These are phyloP conservation scores for Peromyscus maniculatus DNA, from an alignment of 2,113 vertebrate genomes.

Conservation along the genomic window DNA sequence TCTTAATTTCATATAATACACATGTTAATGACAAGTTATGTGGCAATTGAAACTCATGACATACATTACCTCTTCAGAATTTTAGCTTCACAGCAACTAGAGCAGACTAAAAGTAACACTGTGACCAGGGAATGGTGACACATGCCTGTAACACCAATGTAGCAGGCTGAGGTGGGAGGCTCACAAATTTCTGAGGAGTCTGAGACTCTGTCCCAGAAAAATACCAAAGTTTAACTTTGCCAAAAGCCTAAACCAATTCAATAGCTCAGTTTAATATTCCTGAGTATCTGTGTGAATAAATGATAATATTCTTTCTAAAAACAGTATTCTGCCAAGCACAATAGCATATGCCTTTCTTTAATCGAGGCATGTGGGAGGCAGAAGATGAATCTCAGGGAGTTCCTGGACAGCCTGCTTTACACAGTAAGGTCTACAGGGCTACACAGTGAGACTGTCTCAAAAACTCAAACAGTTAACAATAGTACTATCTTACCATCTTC, in stretches of 20 bases:
- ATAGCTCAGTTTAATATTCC: neutral
- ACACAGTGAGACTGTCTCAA: neutral
- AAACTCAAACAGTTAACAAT: neutral
- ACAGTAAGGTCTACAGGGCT: neutral
- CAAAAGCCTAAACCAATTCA: neutral
- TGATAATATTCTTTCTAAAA: constrained; percentile 34
- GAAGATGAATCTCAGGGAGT: neutral
- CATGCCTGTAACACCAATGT: neutral
- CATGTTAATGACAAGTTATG: neutral
- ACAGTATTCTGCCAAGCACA: neutral
- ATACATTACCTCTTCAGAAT: neutral
- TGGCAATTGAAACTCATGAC: neutral
- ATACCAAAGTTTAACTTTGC: neutral
- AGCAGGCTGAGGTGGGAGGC: neutral
- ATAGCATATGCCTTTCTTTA: neutral
- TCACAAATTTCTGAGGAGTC: neutral
- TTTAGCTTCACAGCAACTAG: neutral
- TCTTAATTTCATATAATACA: neutral
- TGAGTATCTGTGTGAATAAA: neutral
- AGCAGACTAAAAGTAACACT: constrained; percentile 20
- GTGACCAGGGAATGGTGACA: too few species aligned
- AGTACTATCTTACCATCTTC: neutral
- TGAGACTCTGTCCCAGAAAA: neutral
- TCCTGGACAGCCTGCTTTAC: neutral
- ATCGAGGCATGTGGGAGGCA: neutral